Conservation (phyloP, 2,888 invertebrate genomes). For the Germaria angustata region DNA sequence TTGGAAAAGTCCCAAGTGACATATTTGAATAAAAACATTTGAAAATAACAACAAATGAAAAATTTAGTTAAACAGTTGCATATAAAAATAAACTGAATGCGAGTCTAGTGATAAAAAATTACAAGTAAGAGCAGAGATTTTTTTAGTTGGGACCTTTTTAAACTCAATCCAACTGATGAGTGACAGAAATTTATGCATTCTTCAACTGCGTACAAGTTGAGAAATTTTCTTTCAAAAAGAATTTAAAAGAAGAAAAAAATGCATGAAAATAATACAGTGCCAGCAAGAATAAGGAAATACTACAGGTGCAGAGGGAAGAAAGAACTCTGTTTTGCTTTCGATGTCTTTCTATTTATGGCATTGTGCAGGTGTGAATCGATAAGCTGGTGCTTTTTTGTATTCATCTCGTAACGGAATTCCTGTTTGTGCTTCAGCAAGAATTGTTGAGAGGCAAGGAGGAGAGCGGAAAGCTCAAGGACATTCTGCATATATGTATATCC, state of each 20-base stretch:
- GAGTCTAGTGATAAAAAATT: too few relatives aligned
- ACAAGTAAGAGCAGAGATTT: neutral
- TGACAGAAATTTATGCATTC: conserved; percentile 51
- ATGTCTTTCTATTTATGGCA: conserved; percentile 24
- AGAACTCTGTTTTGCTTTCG: neutral
- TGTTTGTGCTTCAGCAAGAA: conserved; percentile 19
- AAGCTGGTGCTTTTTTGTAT: conserved; percentile 56
- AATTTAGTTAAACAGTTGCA: neutral
- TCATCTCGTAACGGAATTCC: conserved; percentile 61
- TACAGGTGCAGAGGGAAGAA: conserved; percentile 30
- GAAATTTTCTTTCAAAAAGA: conserved; percentile 24
- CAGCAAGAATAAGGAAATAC: conserved; percentile 26
- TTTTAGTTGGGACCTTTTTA: conserved; percentile 22
- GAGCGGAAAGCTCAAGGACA: conserved; percentile 50
- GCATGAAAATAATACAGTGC: conserved; percentile 31
- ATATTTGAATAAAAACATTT: neutral
- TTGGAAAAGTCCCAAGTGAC: neutral
- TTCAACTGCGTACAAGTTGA: conserved; percentile 22
- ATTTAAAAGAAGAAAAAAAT: neutral
- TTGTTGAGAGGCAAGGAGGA: neutral
- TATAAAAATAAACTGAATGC: too few relatives aligned
- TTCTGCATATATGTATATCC: conserved; percentile 31
- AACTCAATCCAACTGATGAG: neutral
- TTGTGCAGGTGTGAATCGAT: conserved; percentile 62
- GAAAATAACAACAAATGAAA: too few relatives aligned